Evolutionary conservation across 2,888 invertebrate genomes (phyloP), one percentile per base, ranked within the genome.

Genomic region (Pristionchus entomophagus): DNA sequence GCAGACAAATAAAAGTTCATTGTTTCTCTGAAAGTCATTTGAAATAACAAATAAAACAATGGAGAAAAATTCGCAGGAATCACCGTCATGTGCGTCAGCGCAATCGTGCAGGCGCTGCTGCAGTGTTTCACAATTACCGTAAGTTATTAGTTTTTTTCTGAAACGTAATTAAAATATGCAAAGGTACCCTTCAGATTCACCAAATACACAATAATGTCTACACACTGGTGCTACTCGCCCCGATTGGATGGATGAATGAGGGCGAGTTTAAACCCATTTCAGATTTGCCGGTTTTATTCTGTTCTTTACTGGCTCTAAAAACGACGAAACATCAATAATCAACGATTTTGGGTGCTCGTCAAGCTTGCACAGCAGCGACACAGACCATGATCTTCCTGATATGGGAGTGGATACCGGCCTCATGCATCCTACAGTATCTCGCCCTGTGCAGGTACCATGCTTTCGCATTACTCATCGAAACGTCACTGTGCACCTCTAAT

Each of bases 331-430:
- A n/a, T n/a, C n/a, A n/a, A n/a, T n/a, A n/a, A n/a, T n/a, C n/a
- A n/a, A n/a, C n/a, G n/a, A n/a, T n/a, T n/a, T n/a, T n/a, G 41
- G 73, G 41, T 0, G n/a, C 41, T 8, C 10, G 73, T 2, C n/a
- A 73, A 14, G 41, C 26, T 1, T 73, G 41, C 73, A 45, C 19
- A 10, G 10, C 26, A 17, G 45, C 45, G 6, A 73, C 73, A 0
- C 73, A 73, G 14, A 26, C 41, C 10, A 12, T 41, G n/a, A 73
- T n/a, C 41, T 73, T 73, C 22, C 73, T 73, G 12, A 73, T 73
- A 41, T 73, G 73, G 73, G 73, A 73, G 73, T 73, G 73, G 73
- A 73, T 73, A 1, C 73, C 73, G n/a, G 73, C 73, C n/a, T 10
- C 73, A 8, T 73, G 73, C 12, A 73, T 73, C 1, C 73, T 73